Base-by-base conservation (phyloP, 1,140 invertebrate genomes). In the Caenorhabditis brenneri region DNA sequence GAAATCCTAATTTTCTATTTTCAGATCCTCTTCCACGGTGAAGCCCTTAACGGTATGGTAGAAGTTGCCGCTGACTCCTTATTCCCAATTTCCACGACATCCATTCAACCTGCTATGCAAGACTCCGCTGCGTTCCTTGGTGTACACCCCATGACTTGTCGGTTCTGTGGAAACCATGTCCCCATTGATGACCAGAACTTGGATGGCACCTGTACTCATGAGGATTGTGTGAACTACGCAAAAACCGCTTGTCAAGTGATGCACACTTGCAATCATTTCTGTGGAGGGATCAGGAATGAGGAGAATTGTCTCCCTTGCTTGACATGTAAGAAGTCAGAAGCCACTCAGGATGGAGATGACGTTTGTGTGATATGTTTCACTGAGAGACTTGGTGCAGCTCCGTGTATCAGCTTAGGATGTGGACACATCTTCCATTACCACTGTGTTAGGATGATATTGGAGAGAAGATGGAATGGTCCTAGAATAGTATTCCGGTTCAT, bases 291-390 rank as follows among this genome's bases (percentile, higher is more conserved):
- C 15, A 92, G 93, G 19, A 94, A 94, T 84, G 96, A 98, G 91
- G 92, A 92, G 3, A 92, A 92, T 31, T 98, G 96, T 90, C 92
- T 98, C 86, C 96, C 96, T 0, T 98, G 96, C 91, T 91, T 98
- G 78, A 94, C 94, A 74, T 93, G 93, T 1, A 80, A 80, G 10
- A 51, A 53, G 31, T 51, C 39, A 80, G 86, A 88, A 31, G 91
- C 96, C 19, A 94, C 95, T 33, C 89, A 90, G 92, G 97, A 99
- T 91, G 95, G 95, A 0, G 97, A 99, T 89, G 97, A 99, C 89
- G 97, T 99, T 96, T 99, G 97, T 92, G 98, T 98, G 96, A 97
- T 99, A 85, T 99, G 97, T 91, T 99, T 99, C 91, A 97, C 95
- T 0, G 97, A 99, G 90, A 95, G 97, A 0, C 92, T 99, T 4